These are phyloP conservation scores for Lasioglossum oenotherae DNA, from an alignment of 2,888 invertebrate species.

Conservation along the genomic window DNA sequence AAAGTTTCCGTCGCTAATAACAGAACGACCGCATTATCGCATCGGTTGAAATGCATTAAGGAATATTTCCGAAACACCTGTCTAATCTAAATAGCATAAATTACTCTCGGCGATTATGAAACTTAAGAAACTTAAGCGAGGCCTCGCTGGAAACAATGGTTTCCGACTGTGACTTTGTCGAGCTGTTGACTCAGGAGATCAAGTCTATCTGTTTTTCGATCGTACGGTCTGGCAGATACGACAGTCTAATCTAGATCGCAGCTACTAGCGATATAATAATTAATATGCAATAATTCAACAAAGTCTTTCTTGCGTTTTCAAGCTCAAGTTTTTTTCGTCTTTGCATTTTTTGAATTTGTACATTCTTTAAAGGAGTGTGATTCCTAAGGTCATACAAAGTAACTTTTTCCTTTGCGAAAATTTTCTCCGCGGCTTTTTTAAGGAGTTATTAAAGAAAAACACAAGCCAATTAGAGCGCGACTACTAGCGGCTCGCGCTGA, in stretches of 20 bases:
- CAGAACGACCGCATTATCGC: background rate
- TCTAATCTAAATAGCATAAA: conserved; percentile 15
- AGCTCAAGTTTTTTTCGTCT: background rate
- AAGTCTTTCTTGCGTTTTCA: background rate
- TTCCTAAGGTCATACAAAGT: too few species aligned
- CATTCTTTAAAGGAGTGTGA: too few species aligned
- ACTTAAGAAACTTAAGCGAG: conserved; percentile 8
- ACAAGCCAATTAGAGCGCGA: too few species aligned
- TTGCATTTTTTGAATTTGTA: background rate
- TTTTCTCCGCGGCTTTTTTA: too few species aligned
- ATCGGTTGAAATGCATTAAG: conserved; percentile 4
- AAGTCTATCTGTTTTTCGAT: conserved; percentile 5
- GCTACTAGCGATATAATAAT: background rate
- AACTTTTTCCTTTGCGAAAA: too few species aligned
- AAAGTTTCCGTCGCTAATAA: conserved; percentile 6
- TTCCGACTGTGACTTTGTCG: background rate
- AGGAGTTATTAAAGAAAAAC: too few species aligned
- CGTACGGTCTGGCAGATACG: background rate
- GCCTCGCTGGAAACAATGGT: background rate
- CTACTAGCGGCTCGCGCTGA: too few species aligned
- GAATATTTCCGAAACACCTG: conserved; percentile 5
- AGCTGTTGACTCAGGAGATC: background rate
- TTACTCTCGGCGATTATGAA: background rate
- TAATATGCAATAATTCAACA: background rate
- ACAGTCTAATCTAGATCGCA: background rate